Conservation (phyloP, 2,113 vertebrate genomes). For the Ammodytes marinus region DNA sequence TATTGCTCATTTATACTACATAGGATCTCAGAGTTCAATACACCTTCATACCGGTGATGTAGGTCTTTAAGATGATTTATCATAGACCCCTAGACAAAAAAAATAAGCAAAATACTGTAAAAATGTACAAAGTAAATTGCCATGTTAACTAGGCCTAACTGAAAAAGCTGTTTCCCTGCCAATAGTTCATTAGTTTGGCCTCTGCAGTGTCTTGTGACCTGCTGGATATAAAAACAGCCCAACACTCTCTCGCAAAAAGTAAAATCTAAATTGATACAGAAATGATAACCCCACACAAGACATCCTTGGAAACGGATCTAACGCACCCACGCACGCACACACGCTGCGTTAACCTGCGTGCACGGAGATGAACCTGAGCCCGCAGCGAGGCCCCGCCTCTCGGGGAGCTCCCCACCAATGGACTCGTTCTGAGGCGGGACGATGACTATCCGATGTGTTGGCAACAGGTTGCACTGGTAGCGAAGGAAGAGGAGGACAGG, state of each 20-base stretch:
- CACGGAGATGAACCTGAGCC: constrained; percentile 12
- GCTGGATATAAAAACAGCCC: not conserved
- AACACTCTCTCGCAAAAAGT: not conserved
- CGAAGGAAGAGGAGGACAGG: not conserved
- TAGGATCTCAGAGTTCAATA: too few species aligned
- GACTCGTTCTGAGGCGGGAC: constrained; percentile 63
- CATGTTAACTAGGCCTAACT: not conserved
- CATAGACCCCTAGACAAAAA: not conserved
- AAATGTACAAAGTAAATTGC: too few species aligned
- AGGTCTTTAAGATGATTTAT: not conserved
- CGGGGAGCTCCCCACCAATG: constrained; percentile 68
- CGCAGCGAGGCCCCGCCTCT: constrained; percentile 52
- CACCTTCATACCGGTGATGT: too few species aligned
- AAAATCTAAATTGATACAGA: not conserved
- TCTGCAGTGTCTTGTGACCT: not conserved
- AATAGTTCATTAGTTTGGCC: not conserved
- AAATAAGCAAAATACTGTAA: not conserved
- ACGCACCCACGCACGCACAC: not conserved
- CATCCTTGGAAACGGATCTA: not conserved
- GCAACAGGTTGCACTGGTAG: constrained; percentile 84
- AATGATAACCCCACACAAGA: not conserved
- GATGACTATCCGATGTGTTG: constrained; percentile 53
- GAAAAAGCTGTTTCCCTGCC: not conserved
- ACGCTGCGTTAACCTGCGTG: not conserved
- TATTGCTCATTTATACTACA: too few species aligned